phyloP scores from a whole-genome alignment of 2,797 vertebrate genomes.

The Loris lydekkerianus region DNA sequence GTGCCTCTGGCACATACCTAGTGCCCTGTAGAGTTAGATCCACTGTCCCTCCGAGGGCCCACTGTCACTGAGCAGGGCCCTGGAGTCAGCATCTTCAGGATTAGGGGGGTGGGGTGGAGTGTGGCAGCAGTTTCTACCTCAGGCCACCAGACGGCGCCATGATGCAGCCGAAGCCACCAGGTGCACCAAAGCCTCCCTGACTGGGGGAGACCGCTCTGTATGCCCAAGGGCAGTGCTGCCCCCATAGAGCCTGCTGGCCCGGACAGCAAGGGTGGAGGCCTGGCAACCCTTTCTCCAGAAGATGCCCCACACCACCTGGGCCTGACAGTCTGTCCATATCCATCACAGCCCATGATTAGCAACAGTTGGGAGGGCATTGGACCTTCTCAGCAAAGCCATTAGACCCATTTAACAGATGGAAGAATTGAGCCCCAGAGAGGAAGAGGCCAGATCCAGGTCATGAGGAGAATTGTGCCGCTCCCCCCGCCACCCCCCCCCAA shows the following conservation, averaged over 20 bases:
- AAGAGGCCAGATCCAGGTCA: neutral
- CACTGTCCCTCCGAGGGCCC: no score
- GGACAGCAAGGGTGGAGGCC: neutral
- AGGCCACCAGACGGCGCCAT: constrained; percentile 69
- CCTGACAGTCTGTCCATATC: neutral
- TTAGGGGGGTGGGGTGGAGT: neutral
- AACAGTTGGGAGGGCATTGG: neutral
- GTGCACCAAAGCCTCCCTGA: neutral
- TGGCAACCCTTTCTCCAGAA: neutral
- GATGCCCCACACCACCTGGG: neutral
- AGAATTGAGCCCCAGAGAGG: neutral
- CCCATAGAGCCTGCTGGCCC: neutral
- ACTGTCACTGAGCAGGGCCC: neutral
- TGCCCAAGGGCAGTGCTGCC: neutral
- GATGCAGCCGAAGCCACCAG: constrained; percentile 43
- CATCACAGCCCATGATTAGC: neutral
- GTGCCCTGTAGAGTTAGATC: neutral
- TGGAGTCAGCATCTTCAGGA: neutral
- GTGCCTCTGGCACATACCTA: neutral
- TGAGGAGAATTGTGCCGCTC: neutral
- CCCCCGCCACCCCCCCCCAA: neutral
- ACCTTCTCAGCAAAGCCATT: neutral
- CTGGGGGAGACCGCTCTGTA: neutral
- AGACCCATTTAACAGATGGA: neutral
- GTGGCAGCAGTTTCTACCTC: neutral